Evolutionary conservation across 2,113 vertebrate species (phyloP).

Genomic region (Gasterosteus aculeatus): DNA sequence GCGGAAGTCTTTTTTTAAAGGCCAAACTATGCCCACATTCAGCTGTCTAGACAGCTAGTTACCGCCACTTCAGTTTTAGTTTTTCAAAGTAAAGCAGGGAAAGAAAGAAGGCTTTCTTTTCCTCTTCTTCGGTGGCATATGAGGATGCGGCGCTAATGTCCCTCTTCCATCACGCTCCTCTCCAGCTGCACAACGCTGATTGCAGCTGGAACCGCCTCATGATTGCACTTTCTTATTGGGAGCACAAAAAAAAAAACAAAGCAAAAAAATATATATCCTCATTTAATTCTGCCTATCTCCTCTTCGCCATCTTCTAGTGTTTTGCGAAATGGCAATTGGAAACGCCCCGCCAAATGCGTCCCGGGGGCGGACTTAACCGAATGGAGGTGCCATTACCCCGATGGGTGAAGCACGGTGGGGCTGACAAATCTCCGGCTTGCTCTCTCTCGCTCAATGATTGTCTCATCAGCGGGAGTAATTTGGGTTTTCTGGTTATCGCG

Average conservation of each 20-base stretch:
- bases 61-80: not conserved
- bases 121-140: constrained; percentile 54
- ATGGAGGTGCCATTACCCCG: constrained; percentile 60
- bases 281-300: constrained; percentile 69
- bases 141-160: constrained; percentile 67
- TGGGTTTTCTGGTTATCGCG: constrained; percentile 76
- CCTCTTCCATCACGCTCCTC: constrained; percentile 71
- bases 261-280: constrained; percentile 16
- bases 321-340: constrained; percentile 73
- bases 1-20: not conserved
- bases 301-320: constrained; percentile 62
- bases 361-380: constrained; percentile 49
- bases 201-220: constrained; percentile 62
- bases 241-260: constrained; percentile 15
- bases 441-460: constrained; percentile 72
- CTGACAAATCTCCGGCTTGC: constrained; percentile 64
- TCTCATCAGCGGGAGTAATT: constrained; percentile 79
- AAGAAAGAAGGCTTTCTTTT: constrained; percentile 34
- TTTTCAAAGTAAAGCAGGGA: not conserved
- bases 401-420: constrained; percentile 52
- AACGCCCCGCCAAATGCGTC: constrained; percentile 56
- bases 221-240: constrained; percentile 66
- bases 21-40: not conserved
- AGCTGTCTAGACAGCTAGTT: constrained; percentile 26
- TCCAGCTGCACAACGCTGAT: constrained; percentile 69